A percentile compares a stretch with the other conserved stretches of the same genome.
Conservation (phyloP, 2,113 vertebrate genomes). For the Rhineura floridana region DNA sequence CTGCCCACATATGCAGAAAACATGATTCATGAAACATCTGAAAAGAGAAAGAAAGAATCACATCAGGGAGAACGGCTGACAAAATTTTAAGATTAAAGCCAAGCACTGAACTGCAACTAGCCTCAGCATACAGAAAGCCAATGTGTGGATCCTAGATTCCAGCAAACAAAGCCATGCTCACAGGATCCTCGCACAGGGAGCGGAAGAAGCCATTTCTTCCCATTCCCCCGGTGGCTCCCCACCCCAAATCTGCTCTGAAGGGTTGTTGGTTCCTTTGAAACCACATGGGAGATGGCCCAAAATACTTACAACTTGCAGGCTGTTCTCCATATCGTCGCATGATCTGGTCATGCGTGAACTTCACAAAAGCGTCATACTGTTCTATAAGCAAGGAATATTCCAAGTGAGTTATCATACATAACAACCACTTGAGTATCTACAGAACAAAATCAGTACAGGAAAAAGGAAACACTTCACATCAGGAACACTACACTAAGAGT, state of each 20-base stretch:
- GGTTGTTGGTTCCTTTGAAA: background rate
- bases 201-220: background rate
- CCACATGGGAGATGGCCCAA: background rate
- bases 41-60: slow-evolving; percentile 37
- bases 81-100: background rate
- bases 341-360: slow-evolving; percentile 98
- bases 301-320: slow-evolving; percentile 97
- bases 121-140: background rate
- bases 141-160: background rate
- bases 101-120: background rate
- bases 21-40: slow-evolving; percentile 94
- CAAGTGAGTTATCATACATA: background rate
- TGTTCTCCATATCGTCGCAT: slow-evolving; percentile 99
- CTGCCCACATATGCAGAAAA: slow-evolving; percentile 76
- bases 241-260: background rate
- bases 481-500: background rate
- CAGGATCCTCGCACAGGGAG: background rate
- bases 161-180: background rate
- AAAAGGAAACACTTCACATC: background rate
- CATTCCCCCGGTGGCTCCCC: fast-evolving
- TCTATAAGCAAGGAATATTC: slow-evolving; percentile 77
- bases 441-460: background rate
- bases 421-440: background rate
- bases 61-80: slow-evolving; percentile 49
- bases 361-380: slow-evolving; percentile 99